Evolutionary conservation across 2,888 invertebrate species (phyloP).

Genomic region (Eupithecia exiguata): DNA sequence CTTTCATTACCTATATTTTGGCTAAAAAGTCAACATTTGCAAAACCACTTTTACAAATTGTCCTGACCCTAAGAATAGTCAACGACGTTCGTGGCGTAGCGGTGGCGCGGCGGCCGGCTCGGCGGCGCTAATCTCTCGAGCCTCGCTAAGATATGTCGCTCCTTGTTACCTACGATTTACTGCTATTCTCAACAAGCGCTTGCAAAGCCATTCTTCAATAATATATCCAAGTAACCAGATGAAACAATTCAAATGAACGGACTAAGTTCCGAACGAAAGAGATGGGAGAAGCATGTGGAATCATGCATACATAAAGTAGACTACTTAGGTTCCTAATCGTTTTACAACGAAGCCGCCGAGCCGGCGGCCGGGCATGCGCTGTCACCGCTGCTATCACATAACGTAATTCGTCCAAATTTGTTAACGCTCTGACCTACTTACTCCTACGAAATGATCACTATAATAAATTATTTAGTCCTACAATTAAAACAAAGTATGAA

Average conservation of each 20-base stretch:
- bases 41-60: constrained; percentile 81
- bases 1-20: constrained; percentile 82
- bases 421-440: constrained; percentile 82
- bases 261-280: constrained; percentile 34
- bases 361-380: constrained; percentile 62
- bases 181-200: constrained; percentile 63
- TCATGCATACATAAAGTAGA: constrained; percentile 57
- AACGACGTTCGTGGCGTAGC: constrained; percentile 70
- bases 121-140: constrained; percentile 52
- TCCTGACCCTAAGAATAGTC: constrained; percentile 82
- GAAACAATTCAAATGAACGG: constrained; percentile 53
- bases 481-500: constrained; percentile 80
- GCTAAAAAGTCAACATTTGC: constrained; percentile 84
- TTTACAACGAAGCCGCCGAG: constrained; percentile 54
- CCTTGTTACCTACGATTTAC: constrained; percentile 61
- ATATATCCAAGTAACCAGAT: constrained; percentile 56
- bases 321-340: constrained; percentile 49
- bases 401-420: constrained; percentile 81
- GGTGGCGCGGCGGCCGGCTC: constrained; percentile 61
- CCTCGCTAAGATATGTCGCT: constrained; percentile 75
- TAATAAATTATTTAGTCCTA: constrained; percentile 82
- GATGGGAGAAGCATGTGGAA: constrained; percentile 57
- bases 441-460: constrained; percentile 81
- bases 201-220: constrained; percentile 57
- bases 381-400: constrained; percentile 75